These are phyloP conservation scores for Andricus grossulariae DNA, from an alignment of 1,140 invertebrate genomes.

Conservation along the genomic window DNA sequence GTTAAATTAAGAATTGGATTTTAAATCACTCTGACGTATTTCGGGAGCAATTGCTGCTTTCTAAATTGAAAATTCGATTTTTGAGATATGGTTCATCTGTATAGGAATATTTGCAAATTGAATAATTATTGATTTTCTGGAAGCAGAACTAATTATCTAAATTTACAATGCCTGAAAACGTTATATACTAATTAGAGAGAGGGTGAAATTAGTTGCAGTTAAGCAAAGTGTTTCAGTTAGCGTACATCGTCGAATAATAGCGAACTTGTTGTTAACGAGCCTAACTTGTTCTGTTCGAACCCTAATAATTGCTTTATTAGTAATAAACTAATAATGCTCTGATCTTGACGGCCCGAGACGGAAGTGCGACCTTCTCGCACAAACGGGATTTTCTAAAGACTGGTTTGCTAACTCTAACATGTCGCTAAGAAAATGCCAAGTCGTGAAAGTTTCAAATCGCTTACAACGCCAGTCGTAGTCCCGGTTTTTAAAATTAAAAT, in stretches of 20 bases:
- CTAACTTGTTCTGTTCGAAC: slow-evolving; percentile 3
- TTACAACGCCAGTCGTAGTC: background rate
- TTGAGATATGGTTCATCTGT: too few relatives aligned
- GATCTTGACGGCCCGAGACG: background rate
- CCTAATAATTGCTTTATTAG: slow-evolving; percentile 8
- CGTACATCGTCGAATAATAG: background rate
- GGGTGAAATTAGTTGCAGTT: slow-evolving; percentile 14
- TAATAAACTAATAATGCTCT: slow-evolving; percentile 22
- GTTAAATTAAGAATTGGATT: too few relatives aligned
- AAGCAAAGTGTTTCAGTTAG: slow-evolving; percentile 1
- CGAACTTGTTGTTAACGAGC: background rate
- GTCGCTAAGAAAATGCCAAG: slow-evolving; percentile 16
- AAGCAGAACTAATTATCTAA: background rate
- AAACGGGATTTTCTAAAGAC: slow-evolving; percentile 29
- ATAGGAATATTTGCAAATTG: background rate
- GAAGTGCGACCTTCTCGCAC: slow-evolving; percentile 3
- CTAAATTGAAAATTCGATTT: too few relatives aligned
- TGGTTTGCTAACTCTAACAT: slow-evolving; percentile 24
- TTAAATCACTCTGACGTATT: too few relatives aligned
- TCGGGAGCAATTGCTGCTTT: too few relatives aligned
- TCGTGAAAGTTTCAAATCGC: slow-evolving; percentile 24
- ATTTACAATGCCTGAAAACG: background rate
- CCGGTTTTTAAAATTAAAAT: background rate
- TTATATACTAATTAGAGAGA: background rate
- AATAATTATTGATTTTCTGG: background rate